Evolutionary conservation across 2,888 invertebrate species (phyloP).

Genomic region (Pachymerium ferrugineum): DNA sequence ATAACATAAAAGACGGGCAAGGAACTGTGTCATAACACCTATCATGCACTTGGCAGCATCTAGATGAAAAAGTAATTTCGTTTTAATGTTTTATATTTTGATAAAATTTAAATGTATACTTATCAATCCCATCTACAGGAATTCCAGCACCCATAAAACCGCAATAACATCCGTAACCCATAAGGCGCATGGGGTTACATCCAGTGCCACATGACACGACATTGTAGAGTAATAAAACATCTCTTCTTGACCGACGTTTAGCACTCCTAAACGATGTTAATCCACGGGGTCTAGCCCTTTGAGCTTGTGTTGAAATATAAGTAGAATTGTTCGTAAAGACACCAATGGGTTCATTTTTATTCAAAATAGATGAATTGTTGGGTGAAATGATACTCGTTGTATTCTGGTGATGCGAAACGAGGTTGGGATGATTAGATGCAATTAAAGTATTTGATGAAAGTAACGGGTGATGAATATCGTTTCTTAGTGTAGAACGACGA

Average conservation of each 20-base stretch:
- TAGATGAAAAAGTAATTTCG: conserved; percentile 48
- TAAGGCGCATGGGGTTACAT: conserved; percentile 70
- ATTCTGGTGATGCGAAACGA: neutral
- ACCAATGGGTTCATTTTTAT: neutral
- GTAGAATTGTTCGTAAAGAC: neutral
- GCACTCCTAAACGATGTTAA: neutral
- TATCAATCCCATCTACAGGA: conserved; percentile 74
- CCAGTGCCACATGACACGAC: conserved; percentile 80
- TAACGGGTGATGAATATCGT: neutral
- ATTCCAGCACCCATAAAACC: conserved; percentile 76
- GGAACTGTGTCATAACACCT: conserved; percentile 73
- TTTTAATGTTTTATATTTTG: too few species aligned
- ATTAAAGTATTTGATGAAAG: neutral
- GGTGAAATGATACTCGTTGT: neutral
- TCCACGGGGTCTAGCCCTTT: too few species aligned
- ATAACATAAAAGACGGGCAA: conserved; percentile 73
- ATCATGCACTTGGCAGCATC: conserved; percentile 80
- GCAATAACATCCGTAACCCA: conserved; percentile 82
- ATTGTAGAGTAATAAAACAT: conserved; percentile 72
- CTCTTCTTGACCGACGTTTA: conserved; percentile 58
- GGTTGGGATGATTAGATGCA: neutral
- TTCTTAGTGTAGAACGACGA: neutral
- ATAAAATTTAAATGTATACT: conserved; percentile 49
- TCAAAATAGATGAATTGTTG: neutral
- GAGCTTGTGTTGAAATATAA: too few species aligned